Percentiles rank a stretch among this genome's conserved stretches.
phyloP scores from a whole-genome alignment of 1,140 invertebrate genomes.

The Sweltsa coloradensis region DNA sequence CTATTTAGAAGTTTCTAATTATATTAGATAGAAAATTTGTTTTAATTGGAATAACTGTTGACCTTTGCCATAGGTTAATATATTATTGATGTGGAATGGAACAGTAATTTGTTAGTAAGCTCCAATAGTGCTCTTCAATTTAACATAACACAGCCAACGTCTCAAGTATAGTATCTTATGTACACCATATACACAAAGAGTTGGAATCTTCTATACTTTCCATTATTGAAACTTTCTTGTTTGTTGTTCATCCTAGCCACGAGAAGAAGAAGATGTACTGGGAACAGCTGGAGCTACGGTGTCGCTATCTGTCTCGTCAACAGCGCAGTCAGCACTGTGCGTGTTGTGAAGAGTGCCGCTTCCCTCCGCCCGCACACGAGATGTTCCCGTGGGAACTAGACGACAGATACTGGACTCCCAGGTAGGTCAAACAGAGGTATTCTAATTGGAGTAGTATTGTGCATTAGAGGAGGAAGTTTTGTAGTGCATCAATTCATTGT shows the following conservation, averaged over 20 bases:
- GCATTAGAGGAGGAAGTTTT: too few species aligned
- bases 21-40: too few species aligned
- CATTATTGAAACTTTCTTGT: constrained; percentile 11
- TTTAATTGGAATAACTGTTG: too few species aligned
- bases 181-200: not conserved
- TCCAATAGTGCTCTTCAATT: too few species aligned
- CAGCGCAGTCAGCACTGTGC: constrained; percentile 41
- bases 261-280: constrained; percentile 90
- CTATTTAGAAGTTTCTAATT: too few species aligned
- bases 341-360: constrained; percentile 59
- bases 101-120: too few species aligned
- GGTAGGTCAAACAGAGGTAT: too few species aligned
- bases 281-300: constrained; percentile 75
- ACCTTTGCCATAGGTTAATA: too few species aligned
- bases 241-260: constrained; percentile 51
- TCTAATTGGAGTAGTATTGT: too few species aligned
- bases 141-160: too few species aligned
- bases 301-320: constrained; percentile 56
- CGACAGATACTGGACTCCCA: constrained; percentile 19
- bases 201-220: not conserved
- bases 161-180: constrained; percentile 3
- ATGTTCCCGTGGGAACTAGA: constrained; percentile 33
- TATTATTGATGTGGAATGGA: too few species aligned
- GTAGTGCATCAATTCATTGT: too few species aligned
- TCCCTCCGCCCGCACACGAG: constrained; percentile 35